These are phyloP conservation scores for Arothron firmamentum DNA, from an alignment of 2,113 vertebrate genomes.

Conservation along the genomic window DNA sequence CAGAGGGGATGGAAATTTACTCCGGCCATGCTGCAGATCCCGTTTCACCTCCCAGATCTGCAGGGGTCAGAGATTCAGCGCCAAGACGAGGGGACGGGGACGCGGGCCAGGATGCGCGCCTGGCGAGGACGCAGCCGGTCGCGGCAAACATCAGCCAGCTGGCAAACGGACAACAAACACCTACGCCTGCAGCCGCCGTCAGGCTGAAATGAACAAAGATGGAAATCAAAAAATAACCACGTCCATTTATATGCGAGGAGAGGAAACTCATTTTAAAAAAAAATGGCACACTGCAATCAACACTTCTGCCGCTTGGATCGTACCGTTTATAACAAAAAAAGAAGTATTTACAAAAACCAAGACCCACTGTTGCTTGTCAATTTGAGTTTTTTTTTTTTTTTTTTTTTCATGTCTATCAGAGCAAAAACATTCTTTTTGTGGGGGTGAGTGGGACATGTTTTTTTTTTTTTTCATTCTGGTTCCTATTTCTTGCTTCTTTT, in stretches of 20 bases:
- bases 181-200: slow-evolving; percentile 57
- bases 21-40: slow-evolving; percentile 20
- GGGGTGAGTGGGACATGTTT: slow-evolving; percentile 52
- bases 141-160: slow-evolving; percentile 69
- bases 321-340: slow-evolving; percentile 79
- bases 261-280: slow-evolving; percentile 66
- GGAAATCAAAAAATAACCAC: slow-evolving; percentile 57
- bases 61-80: slow-evolving; percentile 27
- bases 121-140: slow-evolving; percentile 47
- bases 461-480: slow-evolving; percentile 33
- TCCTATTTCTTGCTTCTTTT: slow-evolving; percentile 23
- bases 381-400: slow-evolving; percentile 51
- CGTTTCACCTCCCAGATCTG: slow-evolving; percentile 30
- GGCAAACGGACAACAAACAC: slow-evolving; percentile 77
- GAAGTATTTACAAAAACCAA: slow-evolving; percentile 79
- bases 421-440: slow-evolving; percentile 72
- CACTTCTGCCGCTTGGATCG: slow-evolving; percentile 73
- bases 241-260: slow-evolving; percentile 67
- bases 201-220: slow-evolving; percentile 51
- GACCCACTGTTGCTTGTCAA: slow-evolving; percentile 66
- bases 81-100: slow-evolving; percentile 25
- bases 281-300: slow-evolving; percentile 80
- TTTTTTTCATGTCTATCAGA: slow-evolving; percentile 61
- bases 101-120: slow-evolving; percentile 24
- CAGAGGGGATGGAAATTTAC: slow-evolving; percentile 42